Base-by-base conservation (phyloP, 2,888 invertebrate species). In the Monochamus alternatus region DNA sequence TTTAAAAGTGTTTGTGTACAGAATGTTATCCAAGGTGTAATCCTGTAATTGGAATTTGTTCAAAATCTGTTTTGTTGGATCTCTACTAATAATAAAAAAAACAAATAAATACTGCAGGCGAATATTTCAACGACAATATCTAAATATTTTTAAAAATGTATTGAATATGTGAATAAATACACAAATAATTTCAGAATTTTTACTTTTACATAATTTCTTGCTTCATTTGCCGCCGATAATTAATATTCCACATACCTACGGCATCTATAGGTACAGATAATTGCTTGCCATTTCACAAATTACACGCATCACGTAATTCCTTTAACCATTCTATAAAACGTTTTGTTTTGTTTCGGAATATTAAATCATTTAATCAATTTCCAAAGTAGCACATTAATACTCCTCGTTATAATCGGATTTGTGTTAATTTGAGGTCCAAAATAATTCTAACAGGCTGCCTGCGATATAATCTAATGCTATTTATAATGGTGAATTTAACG, bases 391-490 rank as follows among this genome's bases (percentile, higher is more conserved):
- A 44, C 63, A 63, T 30, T 63, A 62, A 70, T 52, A 22, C 70
- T 38, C 38, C 38, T 55, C 51, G 30, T 71, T 64, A 64, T 70
- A 75, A 75, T 62, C 55, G 59, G 47, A 65, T 75, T 63, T 71
- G 65, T 64, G 75, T 64, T 70, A 75, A 75, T 72, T 75, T 66
- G 66, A 72, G 75, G 65, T 67, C 72, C 51, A 72, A 60, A 75
- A 66, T 72, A 72, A 72, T 70, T 75, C 44, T 65, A 65, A 58
- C 66, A 65, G 60, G 62, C 59, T 58, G 51, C 69, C 75, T 72
- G 55, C 44, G 60, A 72, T 66, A 75, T 65, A 72, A 72, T 72
- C 75, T 75, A 75, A 71, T 75, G 72, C 75, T 72, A 72, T 72
- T 75, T 75, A 69, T 72, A 66, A 72, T 72, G 59, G 72, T 62